These are phyloP conservation scores for cat (Felis catus) DNA, from an alignment of 2,113 vertebrate species.

Conservation along the genomic window F.catus_Fca126_mat1.0 CM031416.1:61068501-61069000, in stretches of 20 bases:
- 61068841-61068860: background rate
- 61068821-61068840: slow-evolving; percentile 9
- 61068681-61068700: slow-evolving; percentile 55
- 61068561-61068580: background rate
- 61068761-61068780: slow-evolving; percentile 62
- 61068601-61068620: background rate
- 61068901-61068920: background rate
- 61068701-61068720: slow-evolving; percentile 50
- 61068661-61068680: background rate
- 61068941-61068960: background rate
- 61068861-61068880: background rate
- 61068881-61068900: background rate
- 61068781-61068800: slow-evolving; percentile 20
- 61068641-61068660: slow-evolving; percentile 34
- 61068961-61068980: background rate
- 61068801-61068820: background rate
- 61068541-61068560: slow-evolving; percentile 28
- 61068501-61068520: slow-evolving; percentile 46
- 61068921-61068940: background rate
- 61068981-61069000: background rate
- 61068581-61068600: background rate
- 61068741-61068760: slow-evolving; percentile 14
- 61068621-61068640: slow-evolving; percentile 43
- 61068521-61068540: background rate
- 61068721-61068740: slow-evolving; percentile 53